A percentile compares a stretch with the other conserved stretches of the same genome.
Conservation (phyloP, 2,888 invertebrate species). For the Pollenia amentaria region DNA sequence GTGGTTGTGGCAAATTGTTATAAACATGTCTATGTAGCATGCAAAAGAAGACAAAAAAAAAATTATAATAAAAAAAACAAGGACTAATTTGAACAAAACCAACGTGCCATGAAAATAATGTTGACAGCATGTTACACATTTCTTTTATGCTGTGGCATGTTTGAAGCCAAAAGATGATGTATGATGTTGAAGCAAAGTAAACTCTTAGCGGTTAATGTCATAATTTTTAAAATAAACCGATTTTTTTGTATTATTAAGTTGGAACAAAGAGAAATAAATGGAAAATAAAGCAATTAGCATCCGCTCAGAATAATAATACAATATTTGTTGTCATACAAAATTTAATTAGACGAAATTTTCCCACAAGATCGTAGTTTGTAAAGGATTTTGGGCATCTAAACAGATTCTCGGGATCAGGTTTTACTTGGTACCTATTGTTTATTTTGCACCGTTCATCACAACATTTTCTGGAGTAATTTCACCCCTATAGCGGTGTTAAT, state of each 20-base stretch:
- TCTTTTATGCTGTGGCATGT: conserved; percentile 34
- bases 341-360: too few species aligned
- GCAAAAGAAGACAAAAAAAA: conserved; percentile 26
- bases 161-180: conserved; percentile 30
- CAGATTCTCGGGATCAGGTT: too few species aligned
- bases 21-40: conserved; percentile 7
- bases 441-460: too few species aligned
- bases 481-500: too few species aligned
- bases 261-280: not conserved
- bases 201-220: conserved; percentile 35
- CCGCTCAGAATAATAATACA: too few species aligned
- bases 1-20: conserved; percentile 67
- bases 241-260: not conserved
- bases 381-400: too few species aligned
- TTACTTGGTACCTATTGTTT: too few species aligned
- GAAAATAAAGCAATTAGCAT: too few species aligned
- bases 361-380: too few species aligned
- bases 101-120: conserved; percentile 70
- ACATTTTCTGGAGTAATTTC: too few species aligned
- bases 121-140: conserved; percentile 71
- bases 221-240: conserved; percentile 37
- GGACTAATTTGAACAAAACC: conserved; percentile 68
- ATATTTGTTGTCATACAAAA: too few species aligned
- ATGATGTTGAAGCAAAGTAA: conserved; percentile 11
- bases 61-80: conserved; percentile 52